Evolutionary conservation across 2,797 vertebrate genomes (phyloP).

Genomic region (Pseudochirops cupreus): DNA sequence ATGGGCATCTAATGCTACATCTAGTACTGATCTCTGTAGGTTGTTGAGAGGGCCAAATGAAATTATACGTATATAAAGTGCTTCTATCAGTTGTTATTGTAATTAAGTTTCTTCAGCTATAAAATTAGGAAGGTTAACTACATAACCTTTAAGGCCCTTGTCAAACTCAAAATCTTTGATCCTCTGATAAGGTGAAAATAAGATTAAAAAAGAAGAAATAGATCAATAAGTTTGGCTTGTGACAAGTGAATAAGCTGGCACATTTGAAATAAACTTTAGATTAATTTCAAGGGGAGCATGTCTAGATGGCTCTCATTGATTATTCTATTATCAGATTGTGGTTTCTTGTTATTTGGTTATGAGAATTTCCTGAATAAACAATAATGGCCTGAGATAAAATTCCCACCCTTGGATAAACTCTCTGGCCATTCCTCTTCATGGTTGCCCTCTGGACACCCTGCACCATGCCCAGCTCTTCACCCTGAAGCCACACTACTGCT

Average conservation of each 20-base stretch:
- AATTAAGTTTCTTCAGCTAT: not conserved
- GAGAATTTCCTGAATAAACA: not conserved
- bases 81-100: not conserved
- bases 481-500: not conserved
- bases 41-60: not conserved
- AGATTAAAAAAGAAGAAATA: not conserved
- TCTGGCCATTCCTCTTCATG: not conserved
- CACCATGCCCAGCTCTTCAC: not conserved
- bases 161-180: not conserved
- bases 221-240: not conserved
- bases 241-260: not conserved
- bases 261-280: not conserved
- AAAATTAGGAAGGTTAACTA: not conserved
- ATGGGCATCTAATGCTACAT: not conserved
- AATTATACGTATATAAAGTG: not conserved
- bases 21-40: not conserved
- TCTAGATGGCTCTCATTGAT: not conserved
- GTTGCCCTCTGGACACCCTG: not conserved
- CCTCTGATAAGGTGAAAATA: not conserved
- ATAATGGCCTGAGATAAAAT: not conserved
- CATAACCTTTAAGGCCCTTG: not conserved
- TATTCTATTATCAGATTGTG: not conserved
- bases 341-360: not conserved
- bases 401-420: not conserved
- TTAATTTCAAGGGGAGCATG: not conserved